Evolutionary conservation across 2,888 invertebrate species (phyloP).

Genomic region (Hedya salicella): DNA sequence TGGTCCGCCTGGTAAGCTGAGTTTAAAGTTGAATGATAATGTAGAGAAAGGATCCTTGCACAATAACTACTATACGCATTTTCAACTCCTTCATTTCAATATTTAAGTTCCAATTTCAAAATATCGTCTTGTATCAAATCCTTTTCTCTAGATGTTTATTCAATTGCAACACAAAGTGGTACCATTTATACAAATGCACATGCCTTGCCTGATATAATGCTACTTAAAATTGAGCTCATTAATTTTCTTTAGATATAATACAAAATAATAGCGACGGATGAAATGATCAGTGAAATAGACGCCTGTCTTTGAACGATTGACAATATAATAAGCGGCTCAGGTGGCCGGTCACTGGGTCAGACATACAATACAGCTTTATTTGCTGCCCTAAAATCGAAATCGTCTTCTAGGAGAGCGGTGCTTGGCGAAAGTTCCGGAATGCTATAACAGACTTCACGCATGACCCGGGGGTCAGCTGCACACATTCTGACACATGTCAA

Average conservation of each 20-base stretch:
- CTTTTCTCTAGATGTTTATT: too few relatives aligned
- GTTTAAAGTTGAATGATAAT: too few relatives aligned
- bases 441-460: slow-evolving; percentile 77
- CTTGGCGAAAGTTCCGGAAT: slow-evolving; percentile 75
- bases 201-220: background rate
- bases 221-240: slow-evolving; percentile 28
- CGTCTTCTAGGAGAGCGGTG: slow-evolving; percentile 58
- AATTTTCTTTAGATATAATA: slow-evolving; percentile 5
- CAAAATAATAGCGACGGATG: slow-evolving; percentile 20
- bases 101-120: too few relatives aligned
- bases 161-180: background rate
- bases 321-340: slow-evolving; percentile 41
- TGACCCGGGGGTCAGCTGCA: slow-evolving; percentile 79
- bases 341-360: slow-evolving; percentile 58
- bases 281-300: slow-evolving; percentile 29
- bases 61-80: too few relatives aligned
- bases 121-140: too few relatives aligned
- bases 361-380: slow-evolving; percentile 51
- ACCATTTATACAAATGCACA: background rate
- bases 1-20: too few relatives aligned
- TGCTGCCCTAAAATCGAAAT: slow-evolving; percentile 56
- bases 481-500: slow-evolving; percentile 84
- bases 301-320: slow-evolving; percentile 33
- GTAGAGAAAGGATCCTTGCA: too few relatives aligned
- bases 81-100: too few relatives aligned